These are phyloP conservation scores for Bimastos eiseni DNA, from an alignment of 2,888 invertebrate species.

Conservation along the genomic window DNA sequence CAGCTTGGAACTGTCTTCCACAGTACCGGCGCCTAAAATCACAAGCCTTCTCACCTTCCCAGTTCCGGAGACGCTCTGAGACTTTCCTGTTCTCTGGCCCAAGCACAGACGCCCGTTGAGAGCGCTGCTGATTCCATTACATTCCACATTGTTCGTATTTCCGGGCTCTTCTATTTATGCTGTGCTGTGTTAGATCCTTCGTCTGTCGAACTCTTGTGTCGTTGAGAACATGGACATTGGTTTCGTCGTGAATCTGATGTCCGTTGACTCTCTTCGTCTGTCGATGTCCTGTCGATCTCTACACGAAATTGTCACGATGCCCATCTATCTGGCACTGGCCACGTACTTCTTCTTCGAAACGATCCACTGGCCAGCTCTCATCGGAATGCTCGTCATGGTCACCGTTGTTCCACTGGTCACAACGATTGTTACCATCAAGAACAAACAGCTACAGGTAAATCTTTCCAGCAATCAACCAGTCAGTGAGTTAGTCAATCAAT, in stretches of 20 bases:
- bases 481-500: not conserved
- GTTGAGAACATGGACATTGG: constrained; percentile 65
- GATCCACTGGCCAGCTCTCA: constrained; percentile 76
- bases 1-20: no score
- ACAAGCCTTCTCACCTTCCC: no score
- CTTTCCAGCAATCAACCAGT: not conserved
- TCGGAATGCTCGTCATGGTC: constrained; percentile 86
- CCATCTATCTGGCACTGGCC: constrained; percentile 44
- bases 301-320: constrained; percentile 35
- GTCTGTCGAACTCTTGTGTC: constrained; percentile 26
- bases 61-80: no score
- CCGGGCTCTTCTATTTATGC: no score
- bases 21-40: no score
- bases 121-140: no score
- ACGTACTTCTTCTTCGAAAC: constrained; percentile 56
- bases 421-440: constrained; percentile 69
- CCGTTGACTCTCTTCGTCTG: constrained; percentile 78
- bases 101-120: no score
- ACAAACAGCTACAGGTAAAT: constrained; percentile 37
- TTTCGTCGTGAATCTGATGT: constrained; percentile 89
- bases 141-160: no score
- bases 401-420: constrained; percentile 77
- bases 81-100: no score
- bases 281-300: constrained; percentile 34
- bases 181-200: constrained; percentile 21